Evolutionary conservation across 2,888 invertebrate genomes (phyloP).

Genomic region (Dinocampus coccinellae): DNA sequence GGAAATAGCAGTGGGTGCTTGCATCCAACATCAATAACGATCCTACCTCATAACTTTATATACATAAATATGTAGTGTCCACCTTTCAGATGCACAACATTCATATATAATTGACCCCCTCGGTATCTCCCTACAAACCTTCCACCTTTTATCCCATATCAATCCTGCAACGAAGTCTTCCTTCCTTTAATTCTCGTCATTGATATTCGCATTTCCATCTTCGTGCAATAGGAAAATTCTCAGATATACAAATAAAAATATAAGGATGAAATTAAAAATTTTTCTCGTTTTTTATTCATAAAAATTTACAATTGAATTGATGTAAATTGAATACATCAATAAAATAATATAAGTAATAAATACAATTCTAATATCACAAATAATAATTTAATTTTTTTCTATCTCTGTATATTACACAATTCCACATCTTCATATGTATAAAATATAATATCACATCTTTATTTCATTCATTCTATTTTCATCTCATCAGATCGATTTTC

Average conservation of each 20-base stretch:
- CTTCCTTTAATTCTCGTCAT: too few relatives aligned
- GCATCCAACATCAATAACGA: constrained; percentile 17
- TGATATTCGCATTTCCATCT: too few relatives aligned
- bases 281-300: too few relatives aligned
- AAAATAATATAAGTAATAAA: neutral
- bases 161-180: too few relatives aligned
- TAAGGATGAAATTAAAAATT: too few relatives aligned
- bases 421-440: neutral
- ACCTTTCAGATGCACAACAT: constrained; percentile 48
- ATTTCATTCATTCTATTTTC: neutral
- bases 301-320: too few relatives aligned
- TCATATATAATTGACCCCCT: constrained; percentile 51
- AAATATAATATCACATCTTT: constrained; percentile 3
- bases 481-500: neutral
- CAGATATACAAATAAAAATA: too few relatives aligned
- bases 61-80: constrained; percentile 54
- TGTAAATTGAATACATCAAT: too few relatives aligned
- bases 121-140: neutral
- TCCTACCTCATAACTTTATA: constrained; percentile 29
- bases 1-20: constrained; percentile 47
- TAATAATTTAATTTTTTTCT: neutral
- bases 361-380: neutral
- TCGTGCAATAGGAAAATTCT: too few relatives aligned
- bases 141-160: neutral
- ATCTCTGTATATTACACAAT: neutral